phyloP scores from a whole-genome alignment of 2,888 invertebrate species.

The Tigriopus californicus region DNA sequence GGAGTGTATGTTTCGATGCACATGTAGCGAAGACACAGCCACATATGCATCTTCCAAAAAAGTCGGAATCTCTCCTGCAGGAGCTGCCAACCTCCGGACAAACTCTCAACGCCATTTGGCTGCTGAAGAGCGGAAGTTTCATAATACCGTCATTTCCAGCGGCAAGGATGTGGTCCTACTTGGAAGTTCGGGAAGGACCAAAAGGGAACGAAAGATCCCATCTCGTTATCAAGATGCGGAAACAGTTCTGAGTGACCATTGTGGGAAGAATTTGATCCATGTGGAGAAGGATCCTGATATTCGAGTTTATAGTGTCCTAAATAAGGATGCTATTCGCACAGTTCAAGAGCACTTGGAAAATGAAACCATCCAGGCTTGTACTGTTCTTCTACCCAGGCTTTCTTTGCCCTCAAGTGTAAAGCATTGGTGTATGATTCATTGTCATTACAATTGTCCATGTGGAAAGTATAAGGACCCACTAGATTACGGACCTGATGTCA shows the following conservation, averaged over 20 bases:
- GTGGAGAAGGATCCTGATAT: background rate
- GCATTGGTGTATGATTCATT: constrained; percentile 5
- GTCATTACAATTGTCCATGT: constrained; percentile 6
- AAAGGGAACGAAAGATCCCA: constrained; percentile 11
- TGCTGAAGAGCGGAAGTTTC: constrained; percentile 4
- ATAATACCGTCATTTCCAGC: constrained; percentile 1
- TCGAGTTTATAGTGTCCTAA: too few species aligned
- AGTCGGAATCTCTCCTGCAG: constrained; percentile 3
- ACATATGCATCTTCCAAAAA: background rate
- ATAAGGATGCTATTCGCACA: too few species aligned
- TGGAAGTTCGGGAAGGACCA: constrained; percentile 2
- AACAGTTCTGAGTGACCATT: background rate
- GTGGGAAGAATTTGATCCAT: background rate
- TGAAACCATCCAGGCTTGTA: background rate
- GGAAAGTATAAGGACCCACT: background rate
- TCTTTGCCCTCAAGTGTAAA: background rate
- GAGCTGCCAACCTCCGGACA: background rate
- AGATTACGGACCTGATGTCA: constrained; percentile 4
- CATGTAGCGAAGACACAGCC: constrained; percentile 5
- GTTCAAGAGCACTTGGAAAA: background rate
- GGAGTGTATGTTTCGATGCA: constrained; percentile 13
- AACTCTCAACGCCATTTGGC: background rate
- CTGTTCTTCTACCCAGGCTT: background rate
- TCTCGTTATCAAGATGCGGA: constrained; percentile 4
- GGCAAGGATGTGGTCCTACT: constrained; percentile 6